phyloP scores from a whole-genome alignment of 2,797 vertebrate species.

The Xerus rutilus region DNA sequence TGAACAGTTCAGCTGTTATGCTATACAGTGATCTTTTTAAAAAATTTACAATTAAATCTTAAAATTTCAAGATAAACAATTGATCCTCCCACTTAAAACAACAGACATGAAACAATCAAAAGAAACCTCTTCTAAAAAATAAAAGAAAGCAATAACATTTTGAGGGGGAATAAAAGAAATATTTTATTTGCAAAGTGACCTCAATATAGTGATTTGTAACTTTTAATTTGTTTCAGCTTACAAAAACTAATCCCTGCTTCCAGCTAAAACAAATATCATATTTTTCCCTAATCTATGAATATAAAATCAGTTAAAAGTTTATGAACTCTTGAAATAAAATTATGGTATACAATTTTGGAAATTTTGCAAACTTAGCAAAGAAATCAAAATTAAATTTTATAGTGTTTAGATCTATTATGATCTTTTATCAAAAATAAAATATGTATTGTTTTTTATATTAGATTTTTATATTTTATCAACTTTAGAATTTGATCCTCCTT shows the following conservation, averaged over 20 bases:
- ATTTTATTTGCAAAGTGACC: constrained; percentile 26
- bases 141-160: constrained; percentile 4
- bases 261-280: background rate
- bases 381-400: constrained; percentile 9
- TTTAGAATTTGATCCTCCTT: constrained; percentile 15
- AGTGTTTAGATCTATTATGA: background rate
- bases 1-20: background rate
- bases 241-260: background rate
- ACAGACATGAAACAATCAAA: background rate
- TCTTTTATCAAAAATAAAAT: constrained; percentile 32
- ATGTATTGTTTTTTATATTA: background rate
- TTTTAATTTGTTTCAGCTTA: background rate
- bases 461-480: background rate
- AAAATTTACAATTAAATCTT: background rate
- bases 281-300: background rate
- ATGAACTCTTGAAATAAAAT: constrained; percentile 28
- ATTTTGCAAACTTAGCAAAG: constrained; percentile 23
- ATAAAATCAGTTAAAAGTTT: background rate
- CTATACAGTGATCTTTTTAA: background rate
- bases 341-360: background rate
- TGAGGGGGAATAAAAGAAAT: background rate
- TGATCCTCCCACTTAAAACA: background rate
- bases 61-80: background rate
- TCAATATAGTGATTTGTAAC: background rate
- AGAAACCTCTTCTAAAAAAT: background rate